Base-by-base conservation (phyloP, 2,113 vertebrate genomes). In the Epinephelus fuscoguttatus region DNA sequence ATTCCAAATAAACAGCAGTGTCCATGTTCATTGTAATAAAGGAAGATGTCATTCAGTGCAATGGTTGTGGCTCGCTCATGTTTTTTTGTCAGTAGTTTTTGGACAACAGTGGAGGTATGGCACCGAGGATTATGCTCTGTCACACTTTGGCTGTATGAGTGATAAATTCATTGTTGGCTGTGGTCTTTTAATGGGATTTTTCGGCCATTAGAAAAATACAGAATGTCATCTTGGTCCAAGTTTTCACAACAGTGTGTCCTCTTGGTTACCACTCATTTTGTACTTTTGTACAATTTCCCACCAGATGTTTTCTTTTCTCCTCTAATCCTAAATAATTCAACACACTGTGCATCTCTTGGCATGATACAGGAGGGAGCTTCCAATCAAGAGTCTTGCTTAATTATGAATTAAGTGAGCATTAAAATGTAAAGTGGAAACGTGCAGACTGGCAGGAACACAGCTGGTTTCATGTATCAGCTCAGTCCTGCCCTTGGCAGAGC, bases 221-320 rank as follows among this genome's bases (percentile, higher is more conserved):
- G 11, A 75, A 52, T 27, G 23, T 63, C 11, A 25, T 12, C 11
- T 12, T 45, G 42, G 42, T 45, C 42, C 19, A 15, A 19, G 11
- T 14, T 4, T 18, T 47, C 18, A 8, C 18, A 23, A 49, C 42
- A 1, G 33, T 0, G 9, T 77, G 52, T 40, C 6, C 21, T 70
- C 59, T 75, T 64, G 40, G n/a, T 60, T 50, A 1, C 19, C 17
- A 18, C 57, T 50, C 18, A 37, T 67, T 42, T 67, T 30, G 25
- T 84, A 68, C 53, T 70, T 70, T 59, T 80, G 37, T 78, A 50
- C 27, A 70, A 10, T 78, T 78, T 76, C 61, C 64, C n/a, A 63
- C 47, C 73, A 49, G 33, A 80, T 59, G 68, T 77, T 85, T 76
- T 61, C 50, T 52, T 80, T 76, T 70, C 21, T 47, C 23, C 47